Conservation (phyloP, 2,888 invertebrate species). For the Yponomeuta plumbellus region DNA sequence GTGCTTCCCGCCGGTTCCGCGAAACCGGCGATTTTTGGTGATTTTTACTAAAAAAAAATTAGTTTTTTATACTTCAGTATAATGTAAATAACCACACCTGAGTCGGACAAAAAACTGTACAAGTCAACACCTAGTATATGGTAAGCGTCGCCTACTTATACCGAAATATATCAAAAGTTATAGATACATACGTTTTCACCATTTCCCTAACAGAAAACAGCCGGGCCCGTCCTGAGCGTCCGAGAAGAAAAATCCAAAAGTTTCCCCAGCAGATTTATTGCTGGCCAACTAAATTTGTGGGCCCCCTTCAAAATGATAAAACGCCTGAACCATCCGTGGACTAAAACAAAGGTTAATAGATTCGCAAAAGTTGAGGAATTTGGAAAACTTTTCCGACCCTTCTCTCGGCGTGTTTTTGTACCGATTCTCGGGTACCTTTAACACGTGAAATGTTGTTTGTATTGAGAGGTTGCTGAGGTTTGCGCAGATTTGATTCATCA, state of each 20-base stretch:
- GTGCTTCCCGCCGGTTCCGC: no score
- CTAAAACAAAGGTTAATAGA: constrained; percentile 27
- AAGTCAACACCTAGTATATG: no score
- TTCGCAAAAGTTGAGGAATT: constrained; percentile 26
- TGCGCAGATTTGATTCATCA: no score
- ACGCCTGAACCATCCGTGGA: constrained; percentile 18
- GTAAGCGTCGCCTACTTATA: no score
- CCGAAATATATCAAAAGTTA: no score
- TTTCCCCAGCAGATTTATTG: constrained; percentile 22
- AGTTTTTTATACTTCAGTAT: no score
- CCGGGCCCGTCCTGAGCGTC: constrained; percentile 17
- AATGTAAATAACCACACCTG: no score
- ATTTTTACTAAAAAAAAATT: no score
- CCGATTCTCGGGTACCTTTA: background rate
- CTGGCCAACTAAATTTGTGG: constrained; percentile 22
- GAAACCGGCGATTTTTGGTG: no score
- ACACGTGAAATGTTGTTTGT: background rate
- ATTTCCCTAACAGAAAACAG: background rate
- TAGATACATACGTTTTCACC: background rate
- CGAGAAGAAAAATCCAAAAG: constrained; percentile 23
- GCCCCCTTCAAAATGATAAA: constrained; percentile 23
- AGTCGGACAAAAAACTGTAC: no score
- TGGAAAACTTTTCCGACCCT: constrained; percentile 20
- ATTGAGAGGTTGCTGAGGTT: background rate
- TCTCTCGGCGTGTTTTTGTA: constrained; percentile 11